Percentiles rank a stretch among this genome's conserved stretches.
These are phyloP conservation scores for Leptopilina clavipes DNA, from an alignment of 1,140 invertebrate species.

Conservation along the genomic window DNA sequence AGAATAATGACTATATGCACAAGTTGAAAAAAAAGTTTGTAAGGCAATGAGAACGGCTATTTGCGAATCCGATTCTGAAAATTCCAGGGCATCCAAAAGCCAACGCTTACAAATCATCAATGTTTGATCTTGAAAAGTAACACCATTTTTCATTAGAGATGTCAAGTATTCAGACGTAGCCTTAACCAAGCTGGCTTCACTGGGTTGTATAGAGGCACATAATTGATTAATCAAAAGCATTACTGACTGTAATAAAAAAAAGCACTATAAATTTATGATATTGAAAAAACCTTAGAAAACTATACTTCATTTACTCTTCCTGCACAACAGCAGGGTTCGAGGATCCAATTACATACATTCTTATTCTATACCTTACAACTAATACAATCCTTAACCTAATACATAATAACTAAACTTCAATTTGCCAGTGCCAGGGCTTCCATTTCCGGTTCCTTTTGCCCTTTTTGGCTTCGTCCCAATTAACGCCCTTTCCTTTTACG, in stretches of 20 bases:
- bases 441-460: too few relatives aligned
- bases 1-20: constrained; percentile 54
- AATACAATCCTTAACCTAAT: too few relatives aligned
- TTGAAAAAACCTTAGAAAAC: too few relatives aligned
- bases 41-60: constrained; percentile 55
- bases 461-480: too few relatives aligned
- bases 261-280: too few relatives aligned
- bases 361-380: too few relatives aligned
- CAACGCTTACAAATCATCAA: constrained; percentile 63
- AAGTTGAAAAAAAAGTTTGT: constrained; percentile 57
- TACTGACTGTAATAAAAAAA: constrained; percentile 63
- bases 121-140: constrained; percentile 65
- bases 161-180: constrained; percentile 68
- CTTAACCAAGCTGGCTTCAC: constrained; percentile 64
- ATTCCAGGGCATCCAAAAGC: constrained; percentile 65
- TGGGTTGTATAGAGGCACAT: constrained; percentile 63
- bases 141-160: constrained; percentile 63
- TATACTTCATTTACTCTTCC: too few relatives aligned
- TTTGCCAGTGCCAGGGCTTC: too few relatives aligned
- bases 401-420: too few relatives aligned
- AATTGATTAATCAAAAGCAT: constrained; percentile 71
- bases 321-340: too few relatives aligned
- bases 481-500: too few relatives aligned
- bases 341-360: too few relatives aligned
- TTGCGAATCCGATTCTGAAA: constrained; percentile 47